These are phyloP conservation scores for Aphidius gifuensis DNA, from an alignment of 1,140 invertebrate species.

Conservation along the genomic window DNA sequence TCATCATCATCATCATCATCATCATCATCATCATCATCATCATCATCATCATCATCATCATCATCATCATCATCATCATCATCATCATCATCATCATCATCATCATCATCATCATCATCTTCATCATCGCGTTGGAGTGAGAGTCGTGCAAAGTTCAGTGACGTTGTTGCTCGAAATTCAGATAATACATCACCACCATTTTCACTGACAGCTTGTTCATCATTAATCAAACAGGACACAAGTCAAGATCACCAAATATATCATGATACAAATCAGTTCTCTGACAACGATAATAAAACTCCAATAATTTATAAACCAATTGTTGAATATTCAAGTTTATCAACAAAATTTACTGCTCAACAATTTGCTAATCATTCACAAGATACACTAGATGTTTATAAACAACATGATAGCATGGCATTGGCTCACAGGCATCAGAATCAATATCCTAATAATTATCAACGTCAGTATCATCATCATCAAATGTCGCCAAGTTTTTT, in stretches of 20 bases:
- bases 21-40: conserved; percentile 28
- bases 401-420: too few species aligned
- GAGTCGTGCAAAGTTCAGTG: conserved; percentile 59
- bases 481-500: conserved; percentile 44
- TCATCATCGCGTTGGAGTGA: conserved; percentile 54
- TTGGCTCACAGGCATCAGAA: too few species aligned
- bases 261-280: not conserved
- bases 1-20: conserved; percentile 36
- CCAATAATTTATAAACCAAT: not conserved
- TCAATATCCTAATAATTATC: too few species aligned
- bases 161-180: conserved; percentile 57
- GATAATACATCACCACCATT: conserved; percentile 38
- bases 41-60: too few species aligned
- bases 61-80: not conserved
- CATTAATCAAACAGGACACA: conserved; percentile 21
- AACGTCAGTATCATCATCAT: conserved; percentile 26
- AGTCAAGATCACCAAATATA: not conserved
- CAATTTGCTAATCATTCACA: not conserved
- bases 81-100: conserved; percentile 4
- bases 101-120: conserved; percentile 33
- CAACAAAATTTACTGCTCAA: too few species aligned
- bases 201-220: conserved; percentile 7
- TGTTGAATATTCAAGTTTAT: not conserved
- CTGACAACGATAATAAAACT: not conserved
- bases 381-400: not conserved